Base-by-base conservation (phyloP, 2,888 invertebrate genomes). In the Synanthedon vespiformis region DNA sequence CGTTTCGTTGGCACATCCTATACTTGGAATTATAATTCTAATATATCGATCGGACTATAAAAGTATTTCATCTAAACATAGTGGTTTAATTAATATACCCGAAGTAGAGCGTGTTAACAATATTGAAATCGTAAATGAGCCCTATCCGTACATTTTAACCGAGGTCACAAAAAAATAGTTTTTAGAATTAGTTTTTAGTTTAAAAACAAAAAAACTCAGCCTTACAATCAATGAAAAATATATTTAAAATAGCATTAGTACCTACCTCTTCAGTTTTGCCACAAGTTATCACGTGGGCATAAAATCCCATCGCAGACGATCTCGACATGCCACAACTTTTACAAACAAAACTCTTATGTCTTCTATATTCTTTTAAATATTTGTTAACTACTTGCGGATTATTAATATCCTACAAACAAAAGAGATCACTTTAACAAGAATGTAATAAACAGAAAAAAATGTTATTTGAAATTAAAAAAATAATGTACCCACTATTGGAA, bases 211-310 rank as follows among this genome's bases (percentile, higher is more conserved):
- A 22, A 22, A 22, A 22, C 18, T 22, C 18, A 22, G 18, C 4
- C 4, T 22, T 22, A 22, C 18, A 22, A 22, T 4, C 1, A 34
- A 34, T 34, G 2, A 10, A 34, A 34, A 34, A 10, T n/a, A 44
- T 44, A 44, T n/a, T 13, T 44, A 12, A 44, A 44, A 54, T 49
- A 51, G 48, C 58, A 60, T 58, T 65, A 22, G 22, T 5, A 22
- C 22, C 22, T 22, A 90, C 90, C 74, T 88, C 81, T 14, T 84
- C 83, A 4, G 85, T 67, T 72, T 90, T 91, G 14, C 90, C 90
- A 63, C 92, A 92, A 51, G 86, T 83, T 50, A 87, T 69, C 50
- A 89, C 70, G 65, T 92, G 92, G 1, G 91, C 90, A 54, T 90
- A 77, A 60, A 89, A 92, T 22, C 92, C 92, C 40, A 80, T 63